phyloP scores from a whole-genome alignment of 1,140 invertebrate genomes.

The Neuroterus valhalla region DNA sequence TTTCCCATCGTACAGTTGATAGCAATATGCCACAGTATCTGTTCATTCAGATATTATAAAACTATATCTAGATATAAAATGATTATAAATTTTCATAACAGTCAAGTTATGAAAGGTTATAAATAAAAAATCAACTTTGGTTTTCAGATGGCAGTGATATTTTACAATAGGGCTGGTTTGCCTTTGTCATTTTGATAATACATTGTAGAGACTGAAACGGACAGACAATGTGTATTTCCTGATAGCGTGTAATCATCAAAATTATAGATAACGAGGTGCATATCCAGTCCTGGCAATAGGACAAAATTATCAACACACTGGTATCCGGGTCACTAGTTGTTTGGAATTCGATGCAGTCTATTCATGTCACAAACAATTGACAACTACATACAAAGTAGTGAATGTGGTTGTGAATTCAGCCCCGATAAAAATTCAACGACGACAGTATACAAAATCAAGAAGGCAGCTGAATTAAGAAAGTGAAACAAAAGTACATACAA shows the following conservation, averaged over 20 bases:
- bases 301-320: constrained; percentile 38
- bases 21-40: too few species aligned
- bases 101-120: neutral
- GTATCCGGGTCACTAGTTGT: constrained; percentile 51
- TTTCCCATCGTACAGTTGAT: neutral
- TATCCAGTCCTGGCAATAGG: constrained; percentile 8
- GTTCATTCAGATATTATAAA: too few species aligned
- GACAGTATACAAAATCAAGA: too few species aligned
- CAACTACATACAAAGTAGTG: too few species aligned
- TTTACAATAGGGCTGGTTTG: constrained; percentile 20
- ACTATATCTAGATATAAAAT: too few species aligned
- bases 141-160: neutral
- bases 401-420: too few species aligned
- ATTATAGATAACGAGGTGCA: constrained; percentile 21
- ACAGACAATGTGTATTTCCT: constrained; percentile 24
- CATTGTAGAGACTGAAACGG: constrained; percentile 7
- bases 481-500: too few species aligned
- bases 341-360: constrained; percentile 48
- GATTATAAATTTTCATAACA: too few species aligned
- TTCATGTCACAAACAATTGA: constrained; percentile 35
- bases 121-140: neutral
- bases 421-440: too few species aligned
- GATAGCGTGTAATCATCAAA: constrained; percentile 27
- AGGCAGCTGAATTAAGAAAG: too few species aligned
- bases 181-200: constrained; percentile 25